Evolutionary conservation across 2,797 vertebrate genomes (phyloP).

Genomic region (Microctenopoma steveboyesi): DNA sequence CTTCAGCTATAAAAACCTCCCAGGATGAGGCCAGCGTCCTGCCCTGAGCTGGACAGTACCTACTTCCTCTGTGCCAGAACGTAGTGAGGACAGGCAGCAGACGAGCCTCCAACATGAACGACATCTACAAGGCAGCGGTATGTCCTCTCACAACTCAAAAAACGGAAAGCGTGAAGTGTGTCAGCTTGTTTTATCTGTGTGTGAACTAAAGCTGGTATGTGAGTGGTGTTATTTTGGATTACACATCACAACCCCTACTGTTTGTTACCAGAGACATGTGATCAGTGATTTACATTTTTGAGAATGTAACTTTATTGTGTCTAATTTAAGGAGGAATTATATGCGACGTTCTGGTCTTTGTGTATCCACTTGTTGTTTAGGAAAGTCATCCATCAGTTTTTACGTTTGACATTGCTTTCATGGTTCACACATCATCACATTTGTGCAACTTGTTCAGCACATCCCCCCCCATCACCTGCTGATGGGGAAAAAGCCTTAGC

Average conservation of each 20-base stretch:
- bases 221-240: slow-evolving; percentile 23
- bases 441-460: slow-evolving; percentile 34
- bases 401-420: slow-evolving; percentile 37
- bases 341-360: slow-evolving; percentile 2
- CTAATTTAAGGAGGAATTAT: background rate
- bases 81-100: slow-evolving; percentile 65
- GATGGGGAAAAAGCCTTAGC: slow-evolving; percentile 35
- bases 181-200: too few relatives aligned
- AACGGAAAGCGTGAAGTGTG: background rate
- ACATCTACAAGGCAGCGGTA: slow-evolving; percentile 89
- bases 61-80: slow-evolving; percentile 70
- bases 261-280: slow-evolving; percentile 3
- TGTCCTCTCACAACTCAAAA: slow-evolving; percentile 46
- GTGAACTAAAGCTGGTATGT: slow-evolving; percentile 32
- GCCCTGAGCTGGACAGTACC: slow-evolving; percentile 72
- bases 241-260: slow-evolving; percentile 26
- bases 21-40: slow-evolving; percentile 72
- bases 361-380: slow-evolving; percentile 8
- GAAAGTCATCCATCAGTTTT: slow-evolving; percentile 25
- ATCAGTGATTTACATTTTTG: background rate
- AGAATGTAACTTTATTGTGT: background rate
- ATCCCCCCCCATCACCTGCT: slow-evolving; percentile 52
- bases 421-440: slow-evolving; percentile 49
- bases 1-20: slow-evolving; percentile 76
- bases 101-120: slow-evolving; percentile 81